phyloP scores from a whole-genome alignment of 2,113 vertebrate species.

The Onychostoma macrolepis region DNA sequence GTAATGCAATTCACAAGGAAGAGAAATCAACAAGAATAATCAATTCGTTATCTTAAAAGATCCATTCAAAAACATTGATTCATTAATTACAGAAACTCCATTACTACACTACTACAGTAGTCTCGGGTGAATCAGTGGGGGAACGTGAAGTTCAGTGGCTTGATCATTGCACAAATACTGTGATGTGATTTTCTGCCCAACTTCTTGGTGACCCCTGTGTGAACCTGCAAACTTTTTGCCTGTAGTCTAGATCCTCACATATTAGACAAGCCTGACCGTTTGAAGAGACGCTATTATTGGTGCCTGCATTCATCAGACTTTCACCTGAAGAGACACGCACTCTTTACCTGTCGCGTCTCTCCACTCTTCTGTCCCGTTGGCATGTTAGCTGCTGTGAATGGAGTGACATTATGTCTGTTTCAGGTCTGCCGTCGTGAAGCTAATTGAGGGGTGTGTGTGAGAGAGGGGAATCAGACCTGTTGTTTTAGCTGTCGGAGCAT shows the following conservation, averaged over 20 bases:
- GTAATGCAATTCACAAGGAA: neutral
- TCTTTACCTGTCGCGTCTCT: constrained; percentile 27
- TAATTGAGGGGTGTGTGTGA: constrained; percentile 38
- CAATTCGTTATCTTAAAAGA: neutral
- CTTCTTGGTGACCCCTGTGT: neutral
- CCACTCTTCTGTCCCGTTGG: constrained; percentile 14
- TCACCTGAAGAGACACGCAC: neutral
- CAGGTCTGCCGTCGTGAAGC: constrained; percentile 12
- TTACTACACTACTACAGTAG: no score
- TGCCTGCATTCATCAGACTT: neutral
- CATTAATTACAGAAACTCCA: neutral
- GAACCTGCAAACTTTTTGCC: neutral
- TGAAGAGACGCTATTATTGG: neutral
- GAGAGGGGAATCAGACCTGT: constrained; percentile 42
- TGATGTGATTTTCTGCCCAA: neutral
- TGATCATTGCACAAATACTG: neutral
- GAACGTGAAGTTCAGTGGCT: neutral
- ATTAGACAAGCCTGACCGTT: neutral
- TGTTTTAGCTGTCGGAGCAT: constrained; percentile 39
- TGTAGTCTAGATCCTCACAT: neutral
- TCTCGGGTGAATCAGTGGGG: neutral
- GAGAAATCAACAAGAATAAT: neutral
- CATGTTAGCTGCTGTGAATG: constrained; percentile 28
- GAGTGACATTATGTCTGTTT: constrained; percentile 22
- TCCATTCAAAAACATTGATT: neutral